Evolutionary conservation across 2,797 vertebrate genomes (phyloP), one percentile per base, ranked within the genome.

Genomic region (Anniella stebbinsi): DNA sequence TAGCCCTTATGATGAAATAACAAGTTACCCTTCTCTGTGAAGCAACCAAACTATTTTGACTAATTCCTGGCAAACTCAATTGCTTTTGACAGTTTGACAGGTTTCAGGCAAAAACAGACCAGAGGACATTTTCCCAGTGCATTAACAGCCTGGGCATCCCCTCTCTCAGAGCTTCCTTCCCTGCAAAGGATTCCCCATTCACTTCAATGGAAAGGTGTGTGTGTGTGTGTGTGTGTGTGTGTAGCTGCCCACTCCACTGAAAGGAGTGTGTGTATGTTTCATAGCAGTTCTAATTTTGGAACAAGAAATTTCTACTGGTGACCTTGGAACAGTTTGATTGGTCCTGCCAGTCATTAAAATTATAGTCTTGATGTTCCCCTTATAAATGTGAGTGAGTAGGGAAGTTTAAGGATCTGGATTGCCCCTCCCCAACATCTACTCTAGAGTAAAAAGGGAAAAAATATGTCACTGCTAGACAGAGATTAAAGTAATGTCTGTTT

Each of bases 311-410:
- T 88, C 83, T 70, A 66, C 60, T n/a, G 23, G 4, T 3, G 36
- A 8, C 18, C 1, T 3, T 10, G 63, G 60, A 11, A 33, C 38
- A 0, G 0, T 8, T 78, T 60, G 8, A 17, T 41, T 86, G 25
- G n/a, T 15, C 80, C 69, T 67, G 36, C 7, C 85, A 67, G 75
- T 89, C 72, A 54, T 66, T 73, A 15, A 85, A 82, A 80, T 66
- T 11, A 1, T 4, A 70, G 76, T 17, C 45, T 13, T 78, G 23
- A 80, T 54, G 13, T 2, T 80, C 77, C 41, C 51, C 4, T 80
- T 54, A 54, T 30, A 54, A 80, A 48, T 48, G 30, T 33, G 2
- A 21, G 23, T 1, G 23, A 63, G 60, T 21, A 63, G 23, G 60
- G 60, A 63, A 21, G 60, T 63, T 63, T 63, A 23, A 21, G 23